Percentiles rank a stretch among this genome's conserved stretches.
These are phyloP conservation scores for Acanthosepion pharaonis DNA, from an alignment of 2,888 invertebrate genomes.

Conservation along the genomic window DNA sequence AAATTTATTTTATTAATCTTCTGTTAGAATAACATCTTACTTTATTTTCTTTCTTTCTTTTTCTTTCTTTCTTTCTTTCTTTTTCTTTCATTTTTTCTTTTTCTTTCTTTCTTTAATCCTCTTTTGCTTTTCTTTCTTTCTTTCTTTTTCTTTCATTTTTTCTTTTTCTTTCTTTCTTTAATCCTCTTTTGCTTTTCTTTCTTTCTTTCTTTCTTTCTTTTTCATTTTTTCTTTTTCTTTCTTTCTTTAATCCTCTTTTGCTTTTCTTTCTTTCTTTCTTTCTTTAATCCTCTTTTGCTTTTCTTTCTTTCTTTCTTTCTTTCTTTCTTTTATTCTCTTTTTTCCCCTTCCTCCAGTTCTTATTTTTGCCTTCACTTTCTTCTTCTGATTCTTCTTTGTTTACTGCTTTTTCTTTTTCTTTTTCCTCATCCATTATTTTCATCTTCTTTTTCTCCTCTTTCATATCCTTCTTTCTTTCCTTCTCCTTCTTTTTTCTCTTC, in stretches of 20 bases:
- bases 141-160: background rate
- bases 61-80: no score
- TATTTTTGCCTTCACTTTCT: no score
- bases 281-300: no score
- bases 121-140: background rate
- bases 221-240: background rate
- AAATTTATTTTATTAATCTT: background rate
- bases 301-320: background rate
- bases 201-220: background rate
- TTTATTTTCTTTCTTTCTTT: background rate
- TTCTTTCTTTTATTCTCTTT: background rate
- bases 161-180: no score
- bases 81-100: no score
- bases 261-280: background rate
- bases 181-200: no score
- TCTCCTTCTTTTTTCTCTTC: background rate
- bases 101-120: no score
- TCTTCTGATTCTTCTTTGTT: background rate
- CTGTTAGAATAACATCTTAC: no score
- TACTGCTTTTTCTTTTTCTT: background rate
- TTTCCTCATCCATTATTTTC: background rate
- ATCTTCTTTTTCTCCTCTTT: background rate
- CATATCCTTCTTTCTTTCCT: background rate
- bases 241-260: no score
- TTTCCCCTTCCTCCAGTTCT: background rate